Percentiles rank a stretch among this genome's conserved stretches.
phyloP scores from a whole-genome alignment of 1,140 invertebrate genomes.

The Drosophila kepulauana region DNA sequence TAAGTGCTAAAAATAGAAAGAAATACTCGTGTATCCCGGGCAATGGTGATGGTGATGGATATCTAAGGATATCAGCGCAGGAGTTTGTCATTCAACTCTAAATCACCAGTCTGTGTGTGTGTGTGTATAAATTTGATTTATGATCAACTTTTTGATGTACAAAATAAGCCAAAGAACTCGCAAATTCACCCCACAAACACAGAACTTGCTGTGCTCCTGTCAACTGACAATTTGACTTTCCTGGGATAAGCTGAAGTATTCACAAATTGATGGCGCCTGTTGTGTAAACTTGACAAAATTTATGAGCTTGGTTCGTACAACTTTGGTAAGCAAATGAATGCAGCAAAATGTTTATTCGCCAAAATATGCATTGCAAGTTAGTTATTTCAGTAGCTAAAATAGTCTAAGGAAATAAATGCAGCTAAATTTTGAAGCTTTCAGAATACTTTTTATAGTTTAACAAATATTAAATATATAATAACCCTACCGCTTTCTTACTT shows the following conservation, averaged over 20 bases:
- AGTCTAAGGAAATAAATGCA: too few species aligned
- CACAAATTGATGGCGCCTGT: constrained; percentile 32
- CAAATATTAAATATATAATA: too few species aligned
- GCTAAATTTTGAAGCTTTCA: too few species aligned
- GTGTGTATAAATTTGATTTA: constrained; percentile 69
- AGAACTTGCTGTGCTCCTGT: constrained; percentile 48
- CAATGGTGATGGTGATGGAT: constrained; percentile 38
- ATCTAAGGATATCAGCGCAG: constrained; percentile 33
- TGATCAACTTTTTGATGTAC: constrained; percentile 54
- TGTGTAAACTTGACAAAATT: constrained; percentile 22
- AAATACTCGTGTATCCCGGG: constrained; percentile 48
- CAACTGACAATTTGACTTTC: constrained; percentile 70
- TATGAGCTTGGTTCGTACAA: constrained; percentile 25
- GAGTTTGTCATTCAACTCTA: constrained; percentile 16
- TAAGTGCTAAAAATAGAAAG: constrained; percentile 81
- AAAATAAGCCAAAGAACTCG: constrained; percentile 53
- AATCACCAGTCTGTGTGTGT: constrained; percentile 11
- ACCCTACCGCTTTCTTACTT: too few species aligned
- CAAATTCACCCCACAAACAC: constrained; percentile 4
- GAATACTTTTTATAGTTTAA: too few species aligned
- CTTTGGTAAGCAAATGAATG: neutral
- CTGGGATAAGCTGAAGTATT: constrained; percentile 33
- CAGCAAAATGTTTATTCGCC: neutral
- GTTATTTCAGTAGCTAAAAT: too few species aligned
- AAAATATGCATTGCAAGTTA: too few species aligned